A percentile compares a stretch with the other conserved stretches of the same genome.
Conservation (phyloP, 2,888 invertebrate species). For the Eristalis pertinax region DNA sequence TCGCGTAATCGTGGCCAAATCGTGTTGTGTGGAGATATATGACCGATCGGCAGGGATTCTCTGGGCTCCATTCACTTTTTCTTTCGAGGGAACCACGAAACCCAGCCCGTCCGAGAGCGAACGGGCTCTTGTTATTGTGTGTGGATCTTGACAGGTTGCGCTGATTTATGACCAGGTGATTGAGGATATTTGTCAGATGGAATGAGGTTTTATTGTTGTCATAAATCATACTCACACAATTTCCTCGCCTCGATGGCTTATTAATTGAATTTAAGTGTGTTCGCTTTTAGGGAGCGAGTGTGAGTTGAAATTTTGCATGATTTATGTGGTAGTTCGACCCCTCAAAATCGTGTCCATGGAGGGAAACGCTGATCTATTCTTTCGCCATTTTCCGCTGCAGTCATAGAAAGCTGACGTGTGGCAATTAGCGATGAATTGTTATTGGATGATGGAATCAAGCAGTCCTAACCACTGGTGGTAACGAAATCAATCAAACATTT, state of each 20-base stretch:
- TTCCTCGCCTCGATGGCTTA: conserved; percentile 56
- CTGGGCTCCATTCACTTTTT: conserved; percentile 54
- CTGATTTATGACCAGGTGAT: conserved; percentile 79
- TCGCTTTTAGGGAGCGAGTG: conserved; percentile 7
- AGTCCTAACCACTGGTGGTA: conserved; percentile 21
- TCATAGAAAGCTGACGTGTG: background rate
- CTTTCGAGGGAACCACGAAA: conserved; percentile 19
- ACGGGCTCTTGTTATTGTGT: conserved; percentile 57
- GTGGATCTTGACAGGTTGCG: conserved; percentile 77
- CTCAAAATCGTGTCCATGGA: background rate
- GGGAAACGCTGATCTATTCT: conserved; percentile 4
- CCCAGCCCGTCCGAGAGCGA: conserved; percentile 5
- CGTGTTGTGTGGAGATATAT: conserved; percentile 38
- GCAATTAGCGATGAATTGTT: conserved; percentile 41
- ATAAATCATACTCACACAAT: conserved; percentile 67
- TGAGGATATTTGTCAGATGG: conserved; percentile 76
- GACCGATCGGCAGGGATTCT: conserved; percentile 51
- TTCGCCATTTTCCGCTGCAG: conserved; percentile 21
- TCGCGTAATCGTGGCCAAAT: conserved; percentile 66
- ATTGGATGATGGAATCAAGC: conserved; percentile 20
- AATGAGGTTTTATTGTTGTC: conserved; percentile 70
- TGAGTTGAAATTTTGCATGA: conserved; percentile 57
- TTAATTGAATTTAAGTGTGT: conserved; percentile 67
- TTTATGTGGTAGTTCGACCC: conserved; percentile 27
- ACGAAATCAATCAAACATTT: conserved; percentile 41